A percentile compares a stretch with the other conserved stretches of the same genome.
Conservation (phyloP, 2,113 vertebrate genomes). For the Heterochromis multidens region DNA sequence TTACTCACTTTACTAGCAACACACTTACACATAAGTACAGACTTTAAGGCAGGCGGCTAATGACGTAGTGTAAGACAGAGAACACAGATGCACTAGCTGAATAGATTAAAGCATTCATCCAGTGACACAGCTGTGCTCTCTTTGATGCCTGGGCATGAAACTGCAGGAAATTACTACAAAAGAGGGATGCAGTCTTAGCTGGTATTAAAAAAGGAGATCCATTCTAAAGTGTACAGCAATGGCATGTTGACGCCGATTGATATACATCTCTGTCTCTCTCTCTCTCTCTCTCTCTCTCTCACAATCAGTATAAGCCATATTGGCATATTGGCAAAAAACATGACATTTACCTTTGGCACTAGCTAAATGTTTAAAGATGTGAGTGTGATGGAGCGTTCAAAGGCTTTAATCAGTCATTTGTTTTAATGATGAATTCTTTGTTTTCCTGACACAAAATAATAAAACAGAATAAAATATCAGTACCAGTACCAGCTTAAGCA, state of each 20-base stretch:
- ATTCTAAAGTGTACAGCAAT: background rate
- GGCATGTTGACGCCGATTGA: conserved; percentile 25
- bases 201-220: conserved; percentile 6
- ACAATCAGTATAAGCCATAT: background rate
- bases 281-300: background rate
- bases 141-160: conserved; percentile 63
- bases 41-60: conserved; percentile 1
- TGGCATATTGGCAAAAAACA: background rate
- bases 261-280: background rate
- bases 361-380: background rate
- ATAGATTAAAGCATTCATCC: conserved; percentile 66
- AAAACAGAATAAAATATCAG: background rate
- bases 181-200: conserved; percentile 20
- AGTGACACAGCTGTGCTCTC: conserved; percentile 65
- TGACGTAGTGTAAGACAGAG: conserved; percentile 48
- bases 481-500: background rate
- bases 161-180: conserved; percentile 63
- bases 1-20: background rate
- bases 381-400: background rate
- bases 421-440: background rate
- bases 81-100: conserved; percentile 58
- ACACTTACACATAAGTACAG: background rate
- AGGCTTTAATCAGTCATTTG: background rate
- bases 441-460: background rate
- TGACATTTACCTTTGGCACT: background rate